Conservation (phyloP, 2,888 invertebrate genomes). For the Artemia sinica region DNA sequence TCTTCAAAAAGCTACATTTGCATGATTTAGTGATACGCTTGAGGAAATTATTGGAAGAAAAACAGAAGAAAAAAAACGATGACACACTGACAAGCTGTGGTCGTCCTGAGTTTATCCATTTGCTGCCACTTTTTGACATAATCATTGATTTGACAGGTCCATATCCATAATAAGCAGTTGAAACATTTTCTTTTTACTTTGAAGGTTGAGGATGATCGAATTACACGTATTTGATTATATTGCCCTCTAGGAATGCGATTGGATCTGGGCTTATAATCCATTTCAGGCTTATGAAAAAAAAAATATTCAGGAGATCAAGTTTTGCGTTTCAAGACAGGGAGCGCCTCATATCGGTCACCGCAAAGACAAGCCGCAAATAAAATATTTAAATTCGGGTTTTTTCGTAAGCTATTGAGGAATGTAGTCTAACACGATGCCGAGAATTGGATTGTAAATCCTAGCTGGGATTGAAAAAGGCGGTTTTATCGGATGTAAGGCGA, state of each 20-base stretch:
- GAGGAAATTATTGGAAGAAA: too few species aligned
- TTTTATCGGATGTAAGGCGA: too few species aligned
- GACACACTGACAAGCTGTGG: too few species aligned
- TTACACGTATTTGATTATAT: background rate
- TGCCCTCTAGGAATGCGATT: constrained; percentile 12
- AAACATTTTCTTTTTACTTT: background rate
- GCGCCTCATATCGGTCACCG: constrained; percentile 12
- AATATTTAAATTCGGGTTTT: constrained; percentile 13
- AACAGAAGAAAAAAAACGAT: too few species aligned
- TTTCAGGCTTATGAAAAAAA: background rate
- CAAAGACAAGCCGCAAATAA: constrained; percentile 10
- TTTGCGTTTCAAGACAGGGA: background rate
- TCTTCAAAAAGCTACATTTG: too few species aligned
- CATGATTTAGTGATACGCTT: too few species aligned
- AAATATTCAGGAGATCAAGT: constrained; percentile 5
- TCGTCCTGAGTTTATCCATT: too few species aligned
- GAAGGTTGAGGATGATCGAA: constrained; percentile 9
- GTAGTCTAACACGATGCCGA: background rate
- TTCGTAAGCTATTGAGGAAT: background rate
- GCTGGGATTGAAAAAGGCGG: too few species aligned
- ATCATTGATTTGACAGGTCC: too few species aligned
- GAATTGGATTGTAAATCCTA: background rate
- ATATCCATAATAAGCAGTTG: too few species aligned
- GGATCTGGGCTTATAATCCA: constrained; percentile 3
- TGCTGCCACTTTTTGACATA: too few species aligned